A percentile compares a stretch with the other conserved stretches of the same genome.
Conservation (phyloP, 2,113 vertebrate species). For the Aptenodytes forsteri region DNA sequence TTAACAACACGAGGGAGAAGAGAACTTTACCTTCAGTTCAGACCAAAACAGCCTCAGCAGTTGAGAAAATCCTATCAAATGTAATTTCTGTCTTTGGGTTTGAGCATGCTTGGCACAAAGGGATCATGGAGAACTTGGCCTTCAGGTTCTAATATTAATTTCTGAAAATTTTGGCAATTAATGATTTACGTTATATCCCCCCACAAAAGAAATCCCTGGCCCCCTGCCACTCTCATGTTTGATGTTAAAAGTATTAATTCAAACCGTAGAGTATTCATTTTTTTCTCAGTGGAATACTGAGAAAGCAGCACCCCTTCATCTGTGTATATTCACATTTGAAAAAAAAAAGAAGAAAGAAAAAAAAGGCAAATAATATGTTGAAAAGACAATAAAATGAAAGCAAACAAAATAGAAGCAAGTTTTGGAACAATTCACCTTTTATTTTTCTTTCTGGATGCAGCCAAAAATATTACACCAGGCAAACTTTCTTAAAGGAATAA, state of each 20-base stretch:
- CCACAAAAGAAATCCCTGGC: neutral
- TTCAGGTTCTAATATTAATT: neutral
- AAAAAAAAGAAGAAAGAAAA: no score
- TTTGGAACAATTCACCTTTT: neutral
- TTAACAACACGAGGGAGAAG: neutral
- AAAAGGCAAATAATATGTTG: neutral
- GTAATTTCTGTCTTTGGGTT: neutral
- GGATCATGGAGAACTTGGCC: neutral
- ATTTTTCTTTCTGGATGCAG: neutral
- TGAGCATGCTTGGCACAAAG: neutral
- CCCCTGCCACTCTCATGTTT: neutral
- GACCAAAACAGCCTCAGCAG: neutral
- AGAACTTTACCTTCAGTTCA: neutral
- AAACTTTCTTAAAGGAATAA: neutral
- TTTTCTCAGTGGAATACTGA: neutral
- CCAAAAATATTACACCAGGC: neutral
- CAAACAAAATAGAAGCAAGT: neutral
- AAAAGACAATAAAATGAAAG: neutral
- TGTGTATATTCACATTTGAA: neutral
- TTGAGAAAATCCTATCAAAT: neutral
- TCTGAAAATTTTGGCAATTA: neutral
- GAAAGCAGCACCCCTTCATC: neutral
- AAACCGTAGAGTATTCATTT: rapidly evolving
- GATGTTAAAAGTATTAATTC: neutral
- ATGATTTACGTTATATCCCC: neutral